Percentiles rank a stretch among this genome's conserved stretches.
These are phyloP conservation scores for Lordiphosa fenestrarum DNA, from an alignment of 2,888 invertebrate genomes.

Conservation along the genomic window DNA sequence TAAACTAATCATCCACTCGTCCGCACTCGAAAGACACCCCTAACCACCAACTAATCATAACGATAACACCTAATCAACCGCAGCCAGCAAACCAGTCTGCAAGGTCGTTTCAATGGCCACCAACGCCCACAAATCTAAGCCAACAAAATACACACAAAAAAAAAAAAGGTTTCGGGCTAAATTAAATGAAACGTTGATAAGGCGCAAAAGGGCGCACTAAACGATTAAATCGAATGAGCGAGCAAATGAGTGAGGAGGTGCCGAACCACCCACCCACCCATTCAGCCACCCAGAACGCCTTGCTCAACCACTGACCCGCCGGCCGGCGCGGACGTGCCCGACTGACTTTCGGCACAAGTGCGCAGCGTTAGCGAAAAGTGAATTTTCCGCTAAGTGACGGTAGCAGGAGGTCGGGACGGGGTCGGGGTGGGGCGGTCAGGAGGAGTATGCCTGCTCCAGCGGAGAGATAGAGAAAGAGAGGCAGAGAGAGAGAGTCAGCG, in stretches of 20 bases:
- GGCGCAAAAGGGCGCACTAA: conserved; percentile 75
- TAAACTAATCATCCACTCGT: conserved; percentile 39
- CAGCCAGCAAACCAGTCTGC: conserved; percentile 29
- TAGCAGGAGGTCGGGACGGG: neutral
- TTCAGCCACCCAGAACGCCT: conserved; percentile 3
- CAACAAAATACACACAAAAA: conserved; percentile 12
- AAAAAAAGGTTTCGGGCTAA: conserved; percentile 55
- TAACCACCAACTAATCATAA: conserved; percentile 65
- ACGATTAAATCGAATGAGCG: conserved; percentile 74
- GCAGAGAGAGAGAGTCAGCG: conserved; percentile 32
- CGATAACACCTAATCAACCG: conserved; percentile 74
- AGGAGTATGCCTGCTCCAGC: conserved; percentile 4
- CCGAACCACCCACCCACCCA: conserved; percentile 14
- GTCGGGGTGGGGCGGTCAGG: neutral
- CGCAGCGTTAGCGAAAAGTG: conserved; percentile 75
- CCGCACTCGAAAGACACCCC: conserved; percentile 19
- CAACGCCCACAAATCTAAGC: conserved; percentile 10
- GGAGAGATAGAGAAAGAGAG: conserved; percentile 44
- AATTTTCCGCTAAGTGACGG: conserved; percentile 66
- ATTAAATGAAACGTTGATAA: conserved; percentile 75
- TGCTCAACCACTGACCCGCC: conserved; percentile 25
- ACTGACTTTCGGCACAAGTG: conserved; percentile 76
- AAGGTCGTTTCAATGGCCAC: conserved; percentile 5
- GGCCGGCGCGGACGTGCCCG: conserved; percentile 63
- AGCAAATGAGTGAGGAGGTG: conserved; percentile 62